Evolutionary conservation across 2,888 invertebrate species (phyloP).

Genomic region (Sphinx pinastri): DNA sequence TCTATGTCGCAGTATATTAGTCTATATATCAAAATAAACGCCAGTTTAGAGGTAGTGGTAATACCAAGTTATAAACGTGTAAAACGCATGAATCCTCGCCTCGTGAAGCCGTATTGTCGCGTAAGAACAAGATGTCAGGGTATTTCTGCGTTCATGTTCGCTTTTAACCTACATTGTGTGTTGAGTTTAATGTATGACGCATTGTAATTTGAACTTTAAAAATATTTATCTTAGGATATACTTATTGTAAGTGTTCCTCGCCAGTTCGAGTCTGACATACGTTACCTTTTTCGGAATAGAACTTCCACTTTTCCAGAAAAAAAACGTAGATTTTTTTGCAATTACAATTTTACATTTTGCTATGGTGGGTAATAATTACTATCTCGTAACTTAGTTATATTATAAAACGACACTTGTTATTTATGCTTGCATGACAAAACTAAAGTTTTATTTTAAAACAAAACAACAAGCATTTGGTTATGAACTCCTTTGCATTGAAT

Average conservation of each 20-base stretch:
- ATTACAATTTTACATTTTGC: too few species aligned
- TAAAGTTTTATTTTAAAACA: not conserved
- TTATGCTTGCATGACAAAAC: not conserved
- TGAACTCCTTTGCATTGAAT: conserved; percentile 38
- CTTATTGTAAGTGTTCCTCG: too few species aligned
- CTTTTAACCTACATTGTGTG: not conserved
- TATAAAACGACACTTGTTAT: too few species aligned
- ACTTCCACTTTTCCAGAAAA: too few species aligned
- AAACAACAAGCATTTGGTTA: conserved; percentile 2
- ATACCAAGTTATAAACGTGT: conserved; percentile 15
- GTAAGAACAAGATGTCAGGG: conserved; percentile 35
- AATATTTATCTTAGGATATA: too few species aligned
- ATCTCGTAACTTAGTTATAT: too few species aligned
- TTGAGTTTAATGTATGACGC: not conserved
- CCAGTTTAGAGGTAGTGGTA: not conserved
- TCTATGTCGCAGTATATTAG: too few species aligned
- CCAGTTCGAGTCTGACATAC: too few species aligned
- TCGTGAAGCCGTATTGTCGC: conserved; percentile 38
- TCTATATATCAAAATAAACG: too few species aligned
- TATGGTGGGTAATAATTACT: too few species aligned
- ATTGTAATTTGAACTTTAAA: not conserved
- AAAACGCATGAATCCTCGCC: conserved; percentile 38
- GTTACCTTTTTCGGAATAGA: too few species aligned
- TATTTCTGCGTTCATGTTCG: not conserved
- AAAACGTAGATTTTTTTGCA: too few species aligned